Base-by-base conservation (phyloP, 2,888 invertebrate genomes). In the Candidula unifasciata region DNA sequence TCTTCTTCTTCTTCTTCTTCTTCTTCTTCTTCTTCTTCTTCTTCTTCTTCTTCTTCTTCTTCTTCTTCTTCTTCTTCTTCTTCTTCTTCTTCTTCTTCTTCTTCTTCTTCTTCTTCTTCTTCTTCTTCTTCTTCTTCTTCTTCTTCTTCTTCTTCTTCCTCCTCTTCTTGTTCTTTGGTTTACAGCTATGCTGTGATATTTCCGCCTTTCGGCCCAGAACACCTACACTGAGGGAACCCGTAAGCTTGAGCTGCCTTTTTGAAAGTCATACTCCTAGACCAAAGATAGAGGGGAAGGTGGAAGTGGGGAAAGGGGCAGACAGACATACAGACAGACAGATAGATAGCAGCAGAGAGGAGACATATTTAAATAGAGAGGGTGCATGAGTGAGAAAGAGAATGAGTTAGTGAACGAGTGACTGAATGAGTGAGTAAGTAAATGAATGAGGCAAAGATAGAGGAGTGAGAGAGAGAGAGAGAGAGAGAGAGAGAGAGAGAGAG, bases 11-110 rank as follows among this genome's bases (percentile, higher is more conserved):
- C 21, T 52, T 52, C 76, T 52, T 52, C 76, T 52, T 76, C 52
- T 66, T 27, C 30, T n/a, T n/a, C n/a, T 66, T n/a, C 16, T 54
- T 78, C 77, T 78, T 54, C 57, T 54, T 78, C 77, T 78, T 54
- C 57, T 54, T 78, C 77, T 78, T 54, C 57, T 54, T 78, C 77
- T 78, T 54, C 57, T 54, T 78, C 77, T 78, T 78, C 57, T 54
- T 3, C 30, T 68, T 68, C 68, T 68, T 68, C 68, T 30, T 68
- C 27, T 68, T 27, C 30, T 30, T 68, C 68, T 30, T 68, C 68
- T 68, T 30, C n/a, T 68, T 68, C 30, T 68, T 30, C 30, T 68
- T 68, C 68, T 68, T 68, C 30, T 30, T 30, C n/a, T 68, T 30
- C 68, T 68, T 68, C 30, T 68, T 68, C 30, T 30, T 68, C 68